Evolutionary conservation across 2,888 invertebrate genomes (phyloP), one percentile per base, ranked within the genome.

Genomic region (Formica aserva): DNA sequence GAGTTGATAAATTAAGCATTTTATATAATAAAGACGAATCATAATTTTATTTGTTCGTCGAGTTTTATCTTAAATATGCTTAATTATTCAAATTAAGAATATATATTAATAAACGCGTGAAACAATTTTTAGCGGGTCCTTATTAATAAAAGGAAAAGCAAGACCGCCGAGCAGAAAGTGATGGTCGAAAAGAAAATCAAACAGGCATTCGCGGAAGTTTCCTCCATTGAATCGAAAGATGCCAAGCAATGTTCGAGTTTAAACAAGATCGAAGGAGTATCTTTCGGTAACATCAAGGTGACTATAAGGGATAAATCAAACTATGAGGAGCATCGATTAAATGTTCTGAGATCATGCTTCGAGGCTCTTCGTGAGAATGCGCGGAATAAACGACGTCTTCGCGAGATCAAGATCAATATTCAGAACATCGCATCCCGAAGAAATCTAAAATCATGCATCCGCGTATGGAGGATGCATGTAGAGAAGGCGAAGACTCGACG

Each of bases 291-390:
- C 26, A 94, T 94, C 48, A 93, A 91, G 84, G 90, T 94, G 52
- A 93, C 93, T 4, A 93, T 94, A 22, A 93, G 88, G 80, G 93
- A 93, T 80, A 94, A 94, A 82, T 85, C 90, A 13, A 81, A 85
- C 11, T 38, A 75, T 3, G 88, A 85, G 18, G 87, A 91, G 66
- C 82, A 89, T 41, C 85, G 88, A 71, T 60, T 86, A 1, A 60
- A 76, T 29, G 52, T 89, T 26, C 67, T 93, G 63, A 91, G 77
- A 78, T 89, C 72, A 22, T 87, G 67, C 15, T 93, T 94, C 55
- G 77, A 90, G 4, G 76, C 84, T 41, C 83, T 93, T 13, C 88
- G 72, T 32, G 52, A 78, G 32, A 84, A 94, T 75, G 91, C 92
- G 0, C 65, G 72, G 0, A 89, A 92, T 48, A 87, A 89, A 13